Evolutionary conservation across 2,113 vertebrate genomes (phyloP).

Genomic region (Myotis brandtii): DNA sequence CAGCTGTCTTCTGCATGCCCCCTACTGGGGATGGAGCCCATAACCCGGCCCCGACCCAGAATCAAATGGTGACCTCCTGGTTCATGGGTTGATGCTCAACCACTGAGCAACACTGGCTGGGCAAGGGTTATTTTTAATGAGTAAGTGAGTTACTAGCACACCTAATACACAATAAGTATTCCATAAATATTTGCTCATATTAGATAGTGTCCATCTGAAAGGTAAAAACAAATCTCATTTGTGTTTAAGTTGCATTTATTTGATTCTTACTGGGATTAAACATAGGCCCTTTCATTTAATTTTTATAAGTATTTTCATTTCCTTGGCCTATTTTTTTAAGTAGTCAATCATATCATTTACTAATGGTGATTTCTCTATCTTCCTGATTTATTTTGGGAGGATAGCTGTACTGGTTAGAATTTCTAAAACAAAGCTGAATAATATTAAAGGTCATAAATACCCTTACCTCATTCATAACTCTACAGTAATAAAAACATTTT

Average conservation of each 20-base stretch:
- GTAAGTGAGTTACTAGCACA: neutral
- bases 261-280: neutral
- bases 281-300: neutral
- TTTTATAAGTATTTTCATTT: conserved; percentile 14
- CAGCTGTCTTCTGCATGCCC: too few relatives aligned
- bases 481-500: neutral
- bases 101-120: too few relatives aligned
- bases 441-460: neutral
- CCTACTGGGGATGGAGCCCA: too few relatives aligned
- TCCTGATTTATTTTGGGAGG: neutral
- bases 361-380: neutral
- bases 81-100: too few relatives aligned
- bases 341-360: neutral
- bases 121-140: neutral
- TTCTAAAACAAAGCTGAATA: conserved; percentile 15
- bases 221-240: neutral
- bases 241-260: conserved; percentile 4
- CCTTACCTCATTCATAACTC: neutral
- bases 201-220: neutral
- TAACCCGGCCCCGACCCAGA: too few relatives aligned
- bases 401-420: neutral
- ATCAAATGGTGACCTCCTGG: too few relatives aligned
- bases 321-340: neutral
- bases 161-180: neutral
- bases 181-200: neutral